Base-by-base conservation (phyloP, 2,797 vertebrate genomes). In the Anguilla pacifica region DNA sequence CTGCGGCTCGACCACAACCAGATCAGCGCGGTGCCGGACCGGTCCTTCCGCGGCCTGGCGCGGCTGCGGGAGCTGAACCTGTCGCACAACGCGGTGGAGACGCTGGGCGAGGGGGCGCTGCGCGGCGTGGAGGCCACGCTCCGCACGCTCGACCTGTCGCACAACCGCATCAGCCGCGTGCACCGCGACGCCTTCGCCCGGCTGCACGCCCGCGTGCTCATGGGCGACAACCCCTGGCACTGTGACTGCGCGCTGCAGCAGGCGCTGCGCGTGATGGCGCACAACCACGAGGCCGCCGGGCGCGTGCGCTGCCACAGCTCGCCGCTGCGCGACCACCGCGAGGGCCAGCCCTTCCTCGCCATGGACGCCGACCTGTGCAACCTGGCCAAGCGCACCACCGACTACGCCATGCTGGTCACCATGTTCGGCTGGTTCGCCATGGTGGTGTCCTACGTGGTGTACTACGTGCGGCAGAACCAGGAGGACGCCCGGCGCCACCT, bases 351-450 rank as follows among this genome's bases (percentile, higher is more conserved):
- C 0, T 98, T 99, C 94, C 93, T 99, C 93, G 97, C 97, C 0
- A 96, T 98, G 91, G 97, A 99, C 0, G 97, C 97, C 0, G 98
- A 99, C 95, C 97, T 99, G 88, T 99, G 98, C 93, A 99, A 98
- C 94, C 96, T 99, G 91, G 96, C 97, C 15, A 98, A 98, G 97
- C 97, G 97, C 95, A 99, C 98, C 91, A 99, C 98, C 15, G 98
- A 99, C 93, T 99, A 99, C 0, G 98, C 98, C 90, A 99, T 99
- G 98, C 95, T 99, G 92, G 98, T 99, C 93, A 99, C 98, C 92
- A 99, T 99, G 98, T 99, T 99, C 86, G 98, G 98, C 93, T 99
- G 98, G 98, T 99, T 99, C 90, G 98, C 98, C 92, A 99, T 99
- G 98, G 98, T 99, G 92, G 99, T 99, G 93, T 99, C 98, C 0